A percentile compares a stretch with the other conserved stretches of the same genome.
phyloP scores from a whole-genome alignment of 2,888 invertebrate genomes.

The Hemaris fuciformis region DNA sequence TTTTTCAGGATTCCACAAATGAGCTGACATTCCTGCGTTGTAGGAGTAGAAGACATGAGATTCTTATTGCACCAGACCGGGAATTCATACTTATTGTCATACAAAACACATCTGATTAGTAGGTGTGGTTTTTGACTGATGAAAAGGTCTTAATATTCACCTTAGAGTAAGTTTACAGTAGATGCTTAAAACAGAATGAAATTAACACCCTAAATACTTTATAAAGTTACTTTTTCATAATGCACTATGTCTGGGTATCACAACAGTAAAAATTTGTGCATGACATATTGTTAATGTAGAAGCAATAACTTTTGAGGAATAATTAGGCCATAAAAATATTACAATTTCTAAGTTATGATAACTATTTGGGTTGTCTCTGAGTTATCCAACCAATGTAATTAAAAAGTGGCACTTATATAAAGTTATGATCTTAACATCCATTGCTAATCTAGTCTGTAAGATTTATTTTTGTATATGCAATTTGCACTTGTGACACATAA shows the following conservation, averaged over 20 bases:
- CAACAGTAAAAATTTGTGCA: background rate
- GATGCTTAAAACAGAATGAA: background rate
- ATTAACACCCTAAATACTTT: background rate
- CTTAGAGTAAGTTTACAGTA: background rate
- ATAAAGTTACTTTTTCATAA: too few relatives aligned
- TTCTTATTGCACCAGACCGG: constrained; percentile 98
- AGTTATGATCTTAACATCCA: background rate
- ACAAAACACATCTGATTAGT: constrained; percentile 87
- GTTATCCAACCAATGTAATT: background rate
- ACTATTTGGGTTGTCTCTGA: background rate
- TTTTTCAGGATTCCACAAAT: constrained; percentile 94
- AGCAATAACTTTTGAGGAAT: too few relatives aligned
- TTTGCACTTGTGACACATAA: background rate
- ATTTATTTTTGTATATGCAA: background rate
- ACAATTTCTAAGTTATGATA: background rate
- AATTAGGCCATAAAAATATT: too few relatives aligned
- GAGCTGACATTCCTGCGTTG: constrained; percentile 97
- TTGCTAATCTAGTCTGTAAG: constrained; percentile 3
- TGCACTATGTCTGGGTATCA: too few relatives aligned
- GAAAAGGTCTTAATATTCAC: background rate
- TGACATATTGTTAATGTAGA: too few relatives aligned
- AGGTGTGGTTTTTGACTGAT: background rate
- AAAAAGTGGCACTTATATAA: background rate
- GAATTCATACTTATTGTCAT: constrained; percentile 97
- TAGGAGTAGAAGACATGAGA: constrained; percentile 98